phyloP scores from a whole-genome alignment of 1,140 invertebrate species.

The Teleopsis dalmanni region DNA sequence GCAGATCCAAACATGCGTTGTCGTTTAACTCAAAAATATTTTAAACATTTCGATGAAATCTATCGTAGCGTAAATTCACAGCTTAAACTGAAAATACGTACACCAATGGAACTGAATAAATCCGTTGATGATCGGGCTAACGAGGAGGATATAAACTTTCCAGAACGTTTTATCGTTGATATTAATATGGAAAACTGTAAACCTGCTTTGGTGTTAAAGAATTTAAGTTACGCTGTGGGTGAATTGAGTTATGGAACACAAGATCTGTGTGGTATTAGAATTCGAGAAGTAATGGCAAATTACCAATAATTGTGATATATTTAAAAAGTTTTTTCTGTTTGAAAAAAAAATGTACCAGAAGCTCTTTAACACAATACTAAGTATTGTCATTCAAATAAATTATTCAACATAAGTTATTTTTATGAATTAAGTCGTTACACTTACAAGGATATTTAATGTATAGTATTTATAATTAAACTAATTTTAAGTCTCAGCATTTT shows the following conservation, averaged over 20 bases:
- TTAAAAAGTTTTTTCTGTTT: no score
- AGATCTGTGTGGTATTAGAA: conserved; percentile 2
- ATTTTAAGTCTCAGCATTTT: no score
- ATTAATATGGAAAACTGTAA: conserved; percentile 22
- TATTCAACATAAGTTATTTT: no score
- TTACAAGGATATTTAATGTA: no score
- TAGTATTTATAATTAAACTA: no score
- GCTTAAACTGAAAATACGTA: conserved; percentile 11
- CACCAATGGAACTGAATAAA: conserved; percentile 15
- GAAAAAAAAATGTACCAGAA: conserved; percentile 6
- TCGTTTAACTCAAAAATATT: conserved; percentile 21
- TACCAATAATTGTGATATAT: no score
- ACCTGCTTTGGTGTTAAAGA: conserved; percentile 27
- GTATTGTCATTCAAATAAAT: no score
- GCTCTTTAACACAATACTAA: not conserved
- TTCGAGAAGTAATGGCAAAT: no score
- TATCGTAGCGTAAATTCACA: conserved; percentile 17
- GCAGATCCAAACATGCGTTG: conserved; percentile 18
- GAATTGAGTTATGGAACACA: no score
- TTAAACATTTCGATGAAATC: conserved; percentile 20
- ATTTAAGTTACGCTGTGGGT: conserved; percentile 21
- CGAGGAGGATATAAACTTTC: conserved; percentile 6
- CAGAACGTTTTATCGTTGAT: conserved; percentile 21
- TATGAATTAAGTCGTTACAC: no score
- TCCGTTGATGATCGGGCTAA: not conserved